Evolutionary conservation across 2,797 vertebrate species (phyloP), one percentile per base, ranked within the genome.

Genomic region (Falco naumanni): DNA sequence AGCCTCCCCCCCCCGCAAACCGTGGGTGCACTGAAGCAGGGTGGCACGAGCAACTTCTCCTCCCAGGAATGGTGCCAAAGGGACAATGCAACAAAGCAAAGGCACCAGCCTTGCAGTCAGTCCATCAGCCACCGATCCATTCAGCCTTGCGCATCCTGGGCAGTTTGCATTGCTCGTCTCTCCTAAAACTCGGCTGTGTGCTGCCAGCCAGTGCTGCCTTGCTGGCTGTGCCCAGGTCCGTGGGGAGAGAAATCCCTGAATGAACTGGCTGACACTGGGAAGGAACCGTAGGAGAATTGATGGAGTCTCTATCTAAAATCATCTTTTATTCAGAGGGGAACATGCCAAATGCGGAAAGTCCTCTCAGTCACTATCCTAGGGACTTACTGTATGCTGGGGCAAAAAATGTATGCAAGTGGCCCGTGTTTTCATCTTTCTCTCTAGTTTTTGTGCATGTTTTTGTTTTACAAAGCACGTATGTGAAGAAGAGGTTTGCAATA

Each of bases 401-500:
- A 5, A 26, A 51, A 79, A 87, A 91, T 24, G 10, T 2, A n/a
- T 10, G 10, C 20, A 60, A 2, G 3, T 41, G 11, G 53, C 66
- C 43, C 5, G 2, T 8, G 21, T 22, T 43, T n/a, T 15, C 33
- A 34, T 74, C 64, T 50, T 45, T 89, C 34, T 85, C 39, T 66
- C 43, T n/a, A 13, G 8, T 34, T 83, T 78, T 74, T 77, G 22
- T 45, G 26, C 34, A 8, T 47, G 28, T 13, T 76, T 61, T 83
- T 57, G 15, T 79, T 89, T 76, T 60, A 72, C 41, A 45, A 66
- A 79, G 9, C 31, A 33, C 15, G 0, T 2, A 33, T 1, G 26
- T n/a, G 63, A 88, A 79, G 26, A 84, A 86, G 74, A 82, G 51
- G 60, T 65, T 45, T 94, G 63, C 63, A 89, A 64, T 68, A 82